Evolutionary conservation across 2,888 invertebrate genomes (phyloP), one percentile per base, ranked within the genome.

Genomic region (Hirtodrosophila duncani): DNA sequence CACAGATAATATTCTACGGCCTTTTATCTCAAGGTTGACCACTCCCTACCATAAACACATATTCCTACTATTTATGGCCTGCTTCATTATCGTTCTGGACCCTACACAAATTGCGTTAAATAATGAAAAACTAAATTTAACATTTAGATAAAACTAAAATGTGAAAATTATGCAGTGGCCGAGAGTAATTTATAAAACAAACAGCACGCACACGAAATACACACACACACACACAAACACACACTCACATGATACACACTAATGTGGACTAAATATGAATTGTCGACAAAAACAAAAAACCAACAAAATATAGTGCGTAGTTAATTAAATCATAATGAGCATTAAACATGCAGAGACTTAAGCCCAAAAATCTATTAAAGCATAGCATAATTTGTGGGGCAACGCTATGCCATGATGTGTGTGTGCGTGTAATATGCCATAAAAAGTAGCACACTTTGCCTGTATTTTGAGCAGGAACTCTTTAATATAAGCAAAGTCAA

Each of bases 251-350:
- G n/a, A n/a, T n/a, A 30, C 44, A 49, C 45, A 18, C 57, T 42
- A 55, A 51, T 49, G 49, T 57, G 34, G 58, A 45, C 61, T 71
- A 66, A 72, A 74, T 75, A 75, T 72, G 66, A 78, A 78, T 74
- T 72, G 68, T 75, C 75, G 48, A 64, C 58, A 67, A 75, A 65
- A n/a, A n/a, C n/a, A n/a, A n/a, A n/a, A n/a, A n/a, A n/a, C n/a
- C n/a, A n/a, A 48, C 55, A 39, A 18, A 20, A 38, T 38, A 71
- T 71, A 64, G 69, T 68, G 68, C 59, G 51, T 62, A 67, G 78
- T 63, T 80, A 81, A 81, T 81, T 80, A 81, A 75, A 78, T 65
- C 58, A 61, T 69, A 81, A 81, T 81, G 72, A 65, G 64, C 42
- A 41, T 63, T 69, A 41, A 61, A 65, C 81, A 81, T 77, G 81